Evolutionary conservation across 1,140 invertebrate genomes (phyloP).

Genomic region (Brachionus sp.): DNA sequence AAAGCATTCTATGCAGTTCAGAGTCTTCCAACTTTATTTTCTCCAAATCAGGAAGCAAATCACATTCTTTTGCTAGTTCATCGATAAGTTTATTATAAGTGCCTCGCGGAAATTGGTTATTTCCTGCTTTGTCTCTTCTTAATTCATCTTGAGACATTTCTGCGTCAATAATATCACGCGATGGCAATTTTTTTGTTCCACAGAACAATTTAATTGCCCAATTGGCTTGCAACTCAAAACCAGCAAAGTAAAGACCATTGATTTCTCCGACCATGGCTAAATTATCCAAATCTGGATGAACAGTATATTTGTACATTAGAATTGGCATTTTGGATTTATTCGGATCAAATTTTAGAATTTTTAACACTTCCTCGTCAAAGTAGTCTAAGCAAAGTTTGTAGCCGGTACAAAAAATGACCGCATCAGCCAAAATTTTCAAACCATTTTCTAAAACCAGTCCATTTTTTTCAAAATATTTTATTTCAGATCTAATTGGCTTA

Average conservation of each 20-base stretch:
- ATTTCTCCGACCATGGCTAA: background rate
- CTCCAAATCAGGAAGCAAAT: background rate
- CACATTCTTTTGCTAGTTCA: background rate
- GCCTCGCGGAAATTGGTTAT: background rate
- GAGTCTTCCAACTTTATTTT: background rate
- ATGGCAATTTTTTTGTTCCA: background rate
- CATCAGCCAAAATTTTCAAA: background rate
- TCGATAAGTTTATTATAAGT: background rate
- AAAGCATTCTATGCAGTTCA: slow-evolving; percentile 1
- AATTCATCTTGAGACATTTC: background rate
- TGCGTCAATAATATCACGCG: background rate
- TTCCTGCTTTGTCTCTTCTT: background rate
- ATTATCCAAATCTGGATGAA: background rate
- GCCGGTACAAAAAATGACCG: slow-evolving; percentile 28
- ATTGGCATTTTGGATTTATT: background rate
- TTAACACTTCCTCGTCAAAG: background rate
- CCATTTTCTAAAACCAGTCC: background rate
- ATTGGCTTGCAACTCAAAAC: slow-evolving; percentile 3
- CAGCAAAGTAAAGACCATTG: background rate
- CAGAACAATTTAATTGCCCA: slow-evolving; percentile 9
- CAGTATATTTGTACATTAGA: background rate
- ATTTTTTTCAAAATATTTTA: background rate
- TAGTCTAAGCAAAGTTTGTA: background rate
- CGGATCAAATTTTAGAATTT: background rate
- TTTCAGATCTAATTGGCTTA: background rate